Evolutionary conservation across 1,140 invertebrate genomes (phyloP).

Genomic region (Penaeus japonicus): DNA sequence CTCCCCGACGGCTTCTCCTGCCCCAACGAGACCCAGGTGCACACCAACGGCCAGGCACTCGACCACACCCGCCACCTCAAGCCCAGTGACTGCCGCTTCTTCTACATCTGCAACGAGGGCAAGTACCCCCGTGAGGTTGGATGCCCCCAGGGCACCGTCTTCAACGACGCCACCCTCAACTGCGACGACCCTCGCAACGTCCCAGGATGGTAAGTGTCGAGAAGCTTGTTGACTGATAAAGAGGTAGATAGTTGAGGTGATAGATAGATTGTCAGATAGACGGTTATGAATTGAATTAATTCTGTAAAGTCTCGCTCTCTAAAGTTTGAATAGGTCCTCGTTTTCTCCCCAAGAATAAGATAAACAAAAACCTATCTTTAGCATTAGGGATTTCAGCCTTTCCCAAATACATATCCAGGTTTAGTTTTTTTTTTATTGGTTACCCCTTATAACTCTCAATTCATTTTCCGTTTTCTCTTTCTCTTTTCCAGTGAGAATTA

Average conservation of each 20-base stretch:
- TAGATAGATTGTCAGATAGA: too few species aligned
- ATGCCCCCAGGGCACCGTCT: constrained; percentile 79
- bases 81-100: constrained; percentile 83
- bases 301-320: too few species aligned
- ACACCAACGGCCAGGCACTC: constrained; percentile 74
- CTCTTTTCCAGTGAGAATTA: constrained; percentile 75
- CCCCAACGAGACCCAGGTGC: constrained; percentile 73
- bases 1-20: constrained; percentile 81
- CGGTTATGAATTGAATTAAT: too few species aligned
- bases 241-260: not conserved
- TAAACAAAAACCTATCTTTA: too few species aligned
- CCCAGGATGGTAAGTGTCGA: constrained; percentile 76
- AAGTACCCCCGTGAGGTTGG: constrained; percentile 78
- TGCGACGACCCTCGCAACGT: constrained; percentile 84
- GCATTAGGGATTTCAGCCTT: not conserved
- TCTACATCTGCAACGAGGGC: constrained; percentile 84
- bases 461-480: constrained; percentile 52
- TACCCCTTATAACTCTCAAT: constrained; percentile 19
- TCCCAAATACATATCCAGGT: not conserved
- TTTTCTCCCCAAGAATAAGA: too few species aligned
- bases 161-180: constrained; percentile 81
- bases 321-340: too few species aligned
- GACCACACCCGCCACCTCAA: constrained; percentile 84
- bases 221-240: not conserved
- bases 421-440: not conserved